Percentiles rank a stretch among this genome's conserved stretches.
phyloP scores from a whole-genome alignment of 53 echinoderm and acorn worm genomes.

The Zoroaster sp. region DNA sequence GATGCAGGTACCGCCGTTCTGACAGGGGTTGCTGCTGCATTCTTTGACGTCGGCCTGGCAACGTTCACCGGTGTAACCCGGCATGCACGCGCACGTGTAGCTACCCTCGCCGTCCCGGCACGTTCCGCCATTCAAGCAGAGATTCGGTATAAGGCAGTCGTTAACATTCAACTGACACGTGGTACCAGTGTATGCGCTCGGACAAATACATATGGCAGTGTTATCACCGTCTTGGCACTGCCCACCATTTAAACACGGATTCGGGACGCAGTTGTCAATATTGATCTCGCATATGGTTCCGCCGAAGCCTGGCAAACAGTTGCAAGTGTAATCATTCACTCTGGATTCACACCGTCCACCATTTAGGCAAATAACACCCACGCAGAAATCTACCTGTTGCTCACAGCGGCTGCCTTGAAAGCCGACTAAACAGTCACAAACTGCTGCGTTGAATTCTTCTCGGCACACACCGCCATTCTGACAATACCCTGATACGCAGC shows the following conservation, averaged over 20 bases:
- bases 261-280: constrained; percentile 18
- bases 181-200: constrained; percentile 24
- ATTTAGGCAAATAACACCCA: constrained; percentile 22
- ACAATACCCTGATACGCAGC: constrained; percentile 14
- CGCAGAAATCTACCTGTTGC: constrained; percentile 29
- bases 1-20: constrained; percentile 47
- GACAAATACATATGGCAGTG: constrained; percentile 23
- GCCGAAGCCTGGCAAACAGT: constrained; percentile 47
- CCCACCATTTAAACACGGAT: constrained; percentile 46
- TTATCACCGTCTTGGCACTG: constrained; percentile 35
- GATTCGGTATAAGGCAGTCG: constrained; percentile 34
- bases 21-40: constrained; percentile 53
- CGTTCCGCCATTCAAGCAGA: constrained; percentile 36
- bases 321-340: constrained; percentile 24
- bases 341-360: constrained; percentile 42
- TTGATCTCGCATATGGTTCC: constrained; percentile 33
- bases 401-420: constrained; percentile 50
- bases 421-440: constrained; percentile 32
- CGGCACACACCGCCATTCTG: constrained; percentile 28
- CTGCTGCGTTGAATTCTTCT: neutral
- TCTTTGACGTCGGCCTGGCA: constrained; percentile 42
- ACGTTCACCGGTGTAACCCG: constrained; percentile 21
- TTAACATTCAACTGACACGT: constrained; percentile 27
- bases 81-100: constrained; percentile 27
- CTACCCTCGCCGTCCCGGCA: constrained; percentile 27